phyloP scores from a whole-genome alignment of 2,888 invertebrate species.

The Atherix ibis region DNA sequence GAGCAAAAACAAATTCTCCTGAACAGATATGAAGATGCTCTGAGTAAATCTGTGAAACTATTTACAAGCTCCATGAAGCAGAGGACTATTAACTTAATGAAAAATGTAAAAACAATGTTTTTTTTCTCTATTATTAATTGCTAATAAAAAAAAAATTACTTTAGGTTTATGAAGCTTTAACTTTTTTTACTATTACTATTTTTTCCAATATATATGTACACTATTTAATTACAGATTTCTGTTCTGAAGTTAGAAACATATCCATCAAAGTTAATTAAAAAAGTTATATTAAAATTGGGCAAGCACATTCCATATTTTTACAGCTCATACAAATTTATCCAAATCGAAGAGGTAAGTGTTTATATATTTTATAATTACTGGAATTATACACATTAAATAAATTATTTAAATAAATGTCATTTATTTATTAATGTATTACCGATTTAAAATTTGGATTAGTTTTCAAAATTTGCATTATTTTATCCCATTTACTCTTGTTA shows the following conservation, averaged over 20 bases:
- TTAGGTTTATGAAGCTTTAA: too few species aligned
- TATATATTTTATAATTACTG: too few species aligned
- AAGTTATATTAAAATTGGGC: constrained; percentile 24
- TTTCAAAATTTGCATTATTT: too few species aligned
- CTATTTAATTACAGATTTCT: constrained; percentile 18
- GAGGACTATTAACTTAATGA: constrained; percentile 26
- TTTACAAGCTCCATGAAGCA: constrained; percentile 23
- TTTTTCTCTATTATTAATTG: too few species aligned
- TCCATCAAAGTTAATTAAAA: constrained; percentile 19
- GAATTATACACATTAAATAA: too few species aligned
- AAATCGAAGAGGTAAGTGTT: constrained; percentile 29
- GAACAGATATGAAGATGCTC: constrained; percentile 15
- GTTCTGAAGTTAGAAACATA: constrained; percentile 22
- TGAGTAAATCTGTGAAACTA: constrained; percentile 14
- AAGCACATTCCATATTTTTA: constrained; percentile 18
- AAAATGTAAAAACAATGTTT: constrained; percentile 20
- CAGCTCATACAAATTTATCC: constrained; percentile 26
- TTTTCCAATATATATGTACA: too few species aligned
- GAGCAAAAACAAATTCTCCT: constrained; percentile 21
- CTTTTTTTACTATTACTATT: too few species aligned
- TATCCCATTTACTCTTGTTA: too few species aligned
- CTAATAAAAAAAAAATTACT: too few species aligned
- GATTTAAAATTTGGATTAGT: too few species aligned
- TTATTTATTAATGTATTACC: too few species aligned
- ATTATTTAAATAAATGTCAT: too few species aligned